Base-by-base conservation (phyloP, 2,797 vertebrate genomes). In the Coregonus suidteri region DNA sequence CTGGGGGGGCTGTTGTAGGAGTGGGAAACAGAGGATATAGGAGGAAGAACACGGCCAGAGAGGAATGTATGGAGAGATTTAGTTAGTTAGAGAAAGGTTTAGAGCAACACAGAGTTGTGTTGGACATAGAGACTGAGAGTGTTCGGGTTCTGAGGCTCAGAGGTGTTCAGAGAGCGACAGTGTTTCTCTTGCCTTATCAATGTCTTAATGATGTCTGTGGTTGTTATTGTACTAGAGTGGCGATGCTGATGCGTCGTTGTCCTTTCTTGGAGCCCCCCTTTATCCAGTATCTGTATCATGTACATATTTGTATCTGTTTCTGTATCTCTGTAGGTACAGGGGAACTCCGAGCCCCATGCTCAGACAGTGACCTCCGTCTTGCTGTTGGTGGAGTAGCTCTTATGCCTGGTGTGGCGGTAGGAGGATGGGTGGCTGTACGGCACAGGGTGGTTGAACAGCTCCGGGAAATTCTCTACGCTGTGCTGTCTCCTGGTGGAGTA, bases 361-460 rank as follows among this genome's bases (percentile, higher is more conserved):
- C 83, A 98, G 78, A 98, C 96, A 0, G 96, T 99, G 84, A 99
- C 98, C 86, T 99, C 98, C 0, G 96, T 96, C 82, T 97, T 96
- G 88, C 97, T 99, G 92, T 97, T 97, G 84, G 96, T 97, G 88
- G 95, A 90, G 83, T 95, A 95, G 87, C 94, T 96, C 81, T 95
- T 95, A 18, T 95, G 94, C 72, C 94, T 93, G 25, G 90, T 68
- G 74, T 91, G 85, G 73, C 90, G 91, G 81, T 91, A 88, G 81
- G 88, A 84, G 41, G 87, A 4, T 9, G 88, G 81, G 1, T 95
- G 90, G 69, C 86, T 79, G 5, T 94, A 93, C 0, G 88, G 81
- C 1, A 93, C 56, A 2, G 94, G 87, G 1, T 95, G 92, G 67
- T 84, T 84, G 6, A 96, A 95, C 78, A 94, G 85, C 73, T 97